Conservation (phyloP, 2,113 vertebrate species). For the Ranitomeya variabilis region DNA sequence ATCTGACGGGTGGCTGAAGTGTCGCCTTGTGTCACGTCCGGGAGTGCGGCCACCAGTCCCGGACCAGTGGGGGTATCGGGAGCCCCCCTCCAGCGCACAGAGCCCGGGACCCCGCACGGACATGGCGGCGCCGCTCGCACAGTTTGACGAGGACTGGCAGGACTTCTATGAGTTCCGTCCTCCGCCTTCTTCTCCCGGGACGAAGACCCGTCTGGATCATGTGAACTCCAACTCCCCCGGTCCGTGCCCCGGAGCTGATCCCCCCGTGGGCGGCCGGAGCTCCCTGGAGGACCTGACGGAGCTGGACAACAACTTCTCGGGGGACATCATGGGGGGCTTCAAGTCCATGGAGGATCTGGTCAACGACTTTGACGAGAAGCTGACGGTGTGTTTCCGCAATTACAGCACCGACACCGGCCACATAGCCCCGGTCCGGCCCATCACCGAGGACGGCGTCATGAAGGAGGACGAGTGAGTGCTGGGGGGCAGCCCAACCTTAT, state of each 20-base stretch:
- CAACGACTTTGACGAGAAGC: conserved; percentile 85
- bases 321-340: conserved; percentile 75
- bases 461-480: conserved; percentile 92
- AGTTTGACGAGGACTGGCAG: conserved; percentile 94
- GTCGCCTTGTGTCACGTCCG: too few species aligned
- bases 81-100: neutral
- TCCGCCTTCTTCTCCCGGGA: conserved; percentile 59
- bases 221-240: conserved; percentile 70
- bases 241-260: conserved; percentile 42
- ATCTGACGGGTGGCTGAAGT: too few species aligned
- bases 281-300: conserved; percentile 74
- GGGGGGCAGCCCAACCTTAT: neutral
- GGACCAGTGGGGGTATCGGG: neutral
- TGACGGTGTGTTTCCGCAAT: conserved; percentile 87
- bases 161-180: conserved; percentile 95
- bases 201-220: conserved; percentile 69
- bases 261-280: conserved; percentile 62
- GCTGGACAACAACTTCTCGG: conserved; percentile 77
- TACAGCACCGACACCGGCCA: conserved; percentile 72
- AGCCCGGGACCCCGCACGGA: conserved; percentile 56
- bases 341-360: conserved; percentile 80
- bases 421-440: conserved; percentile 80
- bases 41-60: too few species aligned
- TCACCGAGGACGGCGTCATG: conserved; percentile 85
- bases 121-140: conserved; percentile 88